These are phyloP conservation scores for Stegodyphus mimosarum DNA, from an alignment of 1,140 invertebrate genomes.

Conservation along the genomic window DNA sequence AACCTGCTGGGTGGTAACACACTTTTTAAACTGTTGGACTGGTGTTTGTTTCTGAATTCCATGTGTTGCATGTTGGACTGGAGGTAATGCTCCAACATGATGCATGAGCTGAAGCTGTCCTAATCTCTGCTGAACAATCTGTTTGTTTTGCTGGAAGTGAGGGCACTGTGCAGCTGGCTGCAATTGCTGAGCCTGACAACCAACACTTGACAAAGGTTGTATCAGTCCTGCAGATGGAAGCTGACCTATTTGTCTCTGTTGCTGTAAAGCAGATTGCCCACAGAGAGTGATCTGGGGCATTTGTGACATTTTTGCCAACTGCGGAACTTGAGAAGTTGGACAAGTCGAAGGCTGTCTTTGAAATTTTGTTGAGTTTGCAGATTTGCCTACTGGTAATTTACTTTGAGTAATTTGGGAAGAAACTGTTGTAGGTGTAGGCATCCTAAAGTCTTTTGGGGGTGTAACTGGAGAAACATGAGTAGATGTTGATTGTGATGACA, in stretches of 20 bases:
- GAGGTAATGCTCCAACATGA: conserved; percentile 28
- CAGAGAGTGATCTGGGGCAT: conserved; percentile 33
- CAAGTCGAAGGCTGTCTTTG: conserved; percentile 39
- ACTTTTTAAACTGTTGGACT: conserved; percentile 37
- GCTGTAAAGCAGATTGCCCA: conserved; percentile 37
- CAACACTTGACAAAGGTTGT: conserved; percentile 27
- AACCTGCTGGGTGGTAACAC: not conserved
- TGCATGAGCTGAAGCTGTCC: conserved; percentile 47
- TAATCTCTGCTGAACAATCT: conserved; percentile 40
- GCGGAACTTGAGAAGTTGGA: conserved; percentile 14
- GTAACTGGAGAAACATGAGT: conserved; percentile 30
- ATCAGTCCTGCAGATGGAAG: conserved; percentile 13
- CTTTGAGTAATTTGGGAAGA: conserved; percentile 28
- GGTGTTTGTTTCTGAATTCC: conserved; percentile 38
- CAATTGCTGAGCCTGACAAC: conserved; percentile 37
- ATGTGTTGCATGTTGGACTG: conserved; percentile 28
- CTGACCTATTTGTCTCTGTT: conserved; percentile 32
- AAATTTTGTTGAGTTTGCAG: conserved; percentile 33
- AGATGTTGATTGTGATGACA: conserved; percentile 27
- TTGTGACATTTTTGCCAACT: conserved; percentile 25
- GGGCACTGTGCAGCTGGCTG: conserved; percentile 37
- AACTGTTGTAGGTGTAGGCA: conserved; percentile 12
- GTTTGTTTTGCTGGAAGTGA: conserved; percentile 47
- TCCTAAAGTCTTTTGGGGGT: conserved; percentile 29
- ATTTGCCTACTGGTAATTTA: conserved; percentile 23